Percentiles rank a stretch among this genome's conserved stretches.
Evolutionary conservation across 2,113 vertebrate genomes (phyloP).

Genomic region (Trematomus loennbergii): DNA sequence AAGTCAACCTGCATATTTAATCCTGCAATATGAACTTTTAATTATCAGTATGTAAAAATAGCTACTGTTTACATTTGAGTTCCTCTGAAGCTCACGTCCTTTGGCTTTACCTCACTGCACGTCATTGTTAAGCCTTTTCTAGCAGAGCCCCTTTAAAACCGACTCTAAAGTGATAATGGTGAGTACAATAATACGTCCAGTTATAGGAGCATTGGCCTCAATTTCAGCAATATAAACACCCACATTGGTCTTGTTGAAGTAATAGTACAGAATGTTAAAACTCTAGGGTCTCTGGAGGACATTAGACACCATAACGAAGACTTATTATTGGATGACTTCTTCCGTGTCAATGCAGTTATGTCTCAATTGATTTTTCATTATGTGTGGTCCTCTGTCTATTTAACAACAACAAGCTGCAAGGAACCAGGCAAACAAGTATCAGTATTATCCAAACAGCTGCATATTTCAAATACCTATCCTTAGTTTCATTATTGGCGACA

Average conservation of each 20-base stretch:
- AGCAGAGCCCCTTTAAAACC: not conserved
- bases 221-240: not conserved
- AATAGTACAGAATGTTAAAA: not conserved
- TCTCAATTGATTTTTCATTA: too few species aligned
- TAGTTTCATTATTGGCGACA: conserved; percentile 36
- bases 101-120: not conserved
- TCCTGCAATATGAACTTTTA: not conserved
- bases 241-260: not conserved
- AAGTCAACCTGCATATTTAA: too few species aligned
- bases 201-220: not conserved
- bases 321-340: not conserved
- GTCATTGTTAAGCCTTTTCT: not conserved
- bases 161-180: not conserved
- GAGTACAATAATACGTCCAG: not conserved
- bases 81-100: not conserved
- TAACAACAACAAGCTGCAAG: not conserved
- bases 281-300: too few species aligned
- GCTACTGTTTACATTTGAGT: not conserved
- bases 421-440: not conserved
- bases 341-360: not conserved
- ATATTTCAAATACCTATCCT: conserved; percentile 29
- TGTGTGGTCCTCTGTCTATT: not conserved
- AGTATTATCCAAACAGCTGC: conserved; percentile 5
- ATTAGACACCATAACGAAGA: too few species aligned
- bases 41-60: not conserved